Conservation (phyloP, 2,113 vertebrate species). For the Baryphthengus martii region DNA sequence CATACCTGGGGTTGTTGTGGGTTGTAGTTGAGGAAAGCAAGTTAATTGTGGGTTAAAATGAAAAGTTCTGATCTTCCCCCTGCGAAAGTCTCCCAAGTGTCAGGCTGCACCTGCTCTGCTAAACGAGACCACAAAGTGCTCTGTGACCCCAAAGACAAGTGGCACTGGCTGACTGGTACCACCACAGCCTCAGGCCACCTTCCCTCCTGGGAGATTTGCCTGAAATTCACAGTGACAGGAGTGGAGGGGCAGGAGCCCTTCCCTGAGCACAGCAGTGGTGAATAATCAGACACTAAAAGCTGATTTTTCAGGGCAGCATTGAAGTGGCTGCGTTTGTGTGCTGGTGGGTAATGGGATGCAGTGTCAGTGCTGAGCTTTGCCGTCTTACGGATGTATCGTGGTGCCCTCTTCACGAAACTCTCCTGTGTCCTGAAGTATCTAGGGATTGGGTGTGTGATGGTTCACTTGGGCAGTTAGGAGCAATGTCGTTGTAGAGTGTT, state of each 20-base stretch:
- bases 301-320: background rate
- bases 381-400: accelerated
- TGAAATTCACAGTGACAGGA: background rate
- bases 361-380: background rate
- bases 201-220: background rate
- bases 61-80: background rate
- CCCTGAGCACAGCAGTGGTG: background rate
- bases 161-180: background rate
- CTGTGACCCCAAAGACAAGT: background rate
- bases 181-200: background rate
- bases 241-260: background rate
- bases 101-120: background rate
- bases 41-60: background rate
- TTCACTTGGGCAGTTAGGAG: background rate
- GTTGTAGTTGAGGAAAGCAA: background rate
- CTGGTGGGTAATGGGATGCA: background rate
- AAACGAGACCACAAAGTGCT: background rate
- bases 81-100: background rate
- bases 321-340: background rate
- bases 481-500: no score
- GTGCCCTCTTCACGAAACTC: background rate
- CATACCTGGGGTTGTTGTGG: background rate
- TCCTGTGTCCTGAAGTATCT: background rate
- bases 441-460: accelerated
- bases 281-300: background rate